Conservation (phyloP, 1,140 invertebrate genomes). For the Neodiprion virginianus region DNA sequence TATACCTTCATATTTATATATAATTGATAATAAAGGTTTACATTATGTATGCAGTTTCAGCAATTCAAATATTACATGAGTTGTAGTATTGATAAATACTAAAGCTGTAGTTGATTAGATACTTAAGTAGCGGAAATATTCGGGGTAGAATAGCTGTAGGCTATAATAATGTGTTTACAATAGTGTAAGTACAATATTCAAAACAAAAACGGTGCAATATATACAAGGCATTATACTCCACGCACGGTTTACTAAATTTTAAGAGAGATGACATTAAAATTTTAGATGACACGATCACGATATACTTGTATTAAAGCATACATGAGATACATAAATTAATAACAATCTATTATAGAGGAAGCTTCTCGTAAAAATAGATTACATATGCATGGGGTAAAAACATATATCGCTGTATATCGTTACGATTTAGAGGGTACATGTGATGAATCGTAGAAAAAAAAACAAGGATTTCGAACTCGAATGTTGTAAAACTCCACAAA, state of each 20-base stretch:
- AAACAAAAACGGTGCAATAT: background rate
- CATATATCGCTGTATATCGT: background rate
- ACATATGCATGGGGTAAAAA: background rate
- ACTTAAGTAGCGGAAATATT: background rate
- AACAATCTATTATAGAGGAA: background rate
- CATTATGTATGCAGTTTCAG: background rate
- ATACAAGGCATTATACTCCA: constrained; percentile 4
- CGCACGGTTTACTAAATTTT: constrained; percentile 7
- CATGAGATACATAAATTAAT: background rate
- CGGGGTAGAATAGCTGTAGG: background rate
- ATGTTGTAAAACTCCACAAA: background rate
- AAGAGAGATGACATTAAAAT: background rate
- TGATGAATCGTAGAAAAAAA: background rate
- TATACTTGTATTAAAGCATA: constrained; percentile 6
- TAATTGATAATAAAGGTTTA: background rate
- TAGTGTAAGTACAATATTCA: background rate
- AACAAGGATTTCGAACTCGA: background rate
- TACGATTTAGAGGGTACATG: background rate
- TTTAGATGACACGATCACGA: background rate
- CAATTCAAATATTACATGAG: background rate
- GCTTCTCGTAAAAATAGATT: background rate
- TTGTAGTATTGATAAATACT: too few species aligned
- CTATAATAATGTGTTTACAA: background rate
- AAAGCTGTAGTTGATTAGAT: background rate
- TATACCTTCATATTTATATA: background rate